Evolutionary conservation across 2,797 vertebrate genomes (phyloP).

Genomic region (Ctenosaura bakeri): DNA sequence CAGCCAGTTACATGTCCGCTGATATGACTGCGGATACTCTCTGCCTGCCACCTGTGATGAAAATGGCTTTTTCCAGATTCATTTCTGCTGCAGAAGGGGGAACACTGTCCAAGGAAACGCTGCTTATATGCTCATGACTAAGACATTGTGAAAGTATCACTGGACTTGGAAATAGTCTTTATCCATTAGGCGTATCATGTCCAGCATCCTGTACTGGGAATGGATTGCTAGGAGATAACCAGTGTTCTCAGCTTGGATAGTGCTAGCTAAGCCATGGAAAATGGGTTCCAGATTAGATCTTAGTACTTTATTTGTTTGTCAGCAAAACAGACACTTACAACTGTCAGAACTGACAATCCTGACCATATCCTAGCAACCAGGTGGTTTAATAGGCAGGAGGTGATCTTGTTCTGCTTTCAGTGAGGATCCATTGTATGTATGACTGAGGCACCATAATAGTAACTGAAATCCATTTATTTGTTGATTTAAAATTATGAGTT

Average conservation of each 20-base stretch:
- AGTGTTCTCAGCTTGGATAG: not conserved
- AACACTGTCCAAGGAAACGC: not conserved
- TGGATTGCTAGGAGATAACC: not conserved
- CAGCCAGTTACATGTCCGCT: not conserved
- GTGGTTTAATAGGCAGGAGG: not conserved
- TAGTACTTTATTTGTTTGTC: not conserved
- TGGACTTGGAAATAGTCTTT: not conserved
- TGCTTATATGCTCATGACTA: not conserved
- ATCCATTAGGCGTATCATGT: no score
- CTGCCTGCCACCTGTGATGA: not conserved
- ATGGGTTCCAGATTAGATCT: not conserved
- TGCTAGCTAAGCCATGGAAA: not conserved
- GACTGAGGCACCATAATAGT: not conserved
- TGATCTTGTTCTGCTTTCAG: not conserved
- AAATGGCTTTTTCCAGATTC: not conserved
- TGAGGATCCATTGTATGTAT: not conserved
- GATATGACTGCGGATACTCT: not conserved
- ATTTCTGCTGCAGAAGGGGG: not conserved
- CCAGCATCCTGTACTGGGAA: not conserved
- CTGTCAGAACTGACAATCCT: not conserved
- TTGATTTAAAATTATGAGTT: not conserved
- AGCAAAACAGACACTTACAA: not conserved
- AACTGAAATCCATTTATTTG: slow-evolving; percentile 18
- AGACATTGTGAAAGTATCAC: no score
- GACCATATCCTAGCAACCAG: not conserved